A percentile compares a stretch with the other conserved stretches of the same genome.
These are phyloP conservation scores for Macrostomum lignano DNA, from an alignment of 1,140 invertebrate genomes.

Conservation along the genomic window DNA sequence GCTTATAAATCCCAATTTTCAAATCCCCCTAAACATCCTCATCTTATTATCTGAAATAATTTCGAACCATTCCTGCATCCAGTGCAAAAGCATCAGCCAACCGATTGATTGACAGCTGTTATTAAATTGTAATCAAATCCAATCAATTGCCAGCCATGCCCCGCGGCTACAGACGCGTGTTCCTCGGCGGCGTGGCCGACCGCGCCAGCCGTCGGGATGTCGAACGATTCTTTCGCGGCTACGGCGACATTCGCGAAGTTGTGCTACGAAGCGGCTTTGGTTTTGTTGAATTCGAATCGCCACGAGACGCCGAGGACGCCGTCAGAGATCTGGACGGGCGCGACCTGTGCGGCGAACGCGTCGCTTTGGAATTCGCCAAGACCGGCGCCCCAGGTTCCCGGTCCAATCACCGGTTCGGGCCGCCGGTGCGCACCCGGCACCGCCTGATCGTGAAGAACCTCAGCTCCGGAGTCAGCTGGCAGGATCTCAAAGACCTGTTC, in stretches of 20 bases:
- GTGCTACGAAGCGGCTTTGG: conserved; percentile 95
- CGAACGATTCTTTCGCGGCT: conserved; percentile 86
- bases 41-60: too few species aligned
- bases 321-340: conserved; percentile 89
- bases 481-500: conserved; percentile 99
- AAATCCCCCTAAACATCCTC: too few species aligned
- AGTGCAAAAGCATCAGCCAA: too few species aligned
- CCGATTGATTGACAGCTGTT: too few species aligned
- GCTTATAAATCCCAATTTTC: too few species aligned
- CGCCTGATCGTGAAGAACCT: conserved; percentile 84
- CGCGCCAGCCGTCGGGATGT: conserved; percentile 76
- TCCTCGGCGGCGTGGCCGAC: conserved; percentile 62
- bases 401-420: conserved; percentile 47
- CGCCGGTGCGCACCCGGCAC: conserved; percentile 79
- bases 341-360: conserved; percentile 68
- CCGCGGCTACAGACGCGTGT: too few species aligned
- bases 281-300: conserved; percentile 96
- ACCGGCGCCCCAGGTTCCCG: conserved; percentile 40
- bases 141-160: too few species aligned
- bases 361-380: conserved; percentile 56
- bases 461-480: conserved; percentile 87
- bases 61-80: too few species aligned
- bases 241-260: conserved; percentile 74
- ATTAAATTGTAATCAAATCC: too few species aligned
- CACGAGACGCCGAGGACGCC: conserved; percentile 87